Conservation (phyloP, 2,113 vertebrate species). For the Paralichthys olivaceus region DNA sequence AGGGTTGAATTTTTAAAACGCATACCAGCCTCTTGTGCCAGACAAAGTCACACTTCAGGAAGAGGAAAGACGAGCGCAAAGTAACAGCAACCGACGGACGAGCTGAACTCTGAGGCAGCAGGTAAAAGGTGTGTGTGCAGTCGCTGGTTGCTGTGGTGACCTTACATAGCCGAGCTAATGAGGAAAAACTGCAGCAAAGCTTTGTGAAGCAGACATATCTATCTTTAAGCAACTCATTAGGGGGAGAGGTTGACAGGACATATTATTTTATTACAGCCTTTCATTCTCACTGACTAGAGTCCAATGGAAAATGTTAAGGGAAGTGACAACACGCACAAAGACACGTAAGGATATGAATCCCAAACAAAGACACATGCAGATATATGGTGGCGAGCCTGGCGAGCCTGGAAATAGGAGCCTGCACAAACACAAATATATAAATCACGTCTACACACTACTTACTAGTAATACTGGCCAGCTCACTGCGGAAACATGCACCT, state of each 20-base stretch:
- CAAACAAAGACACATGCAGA: background rate
- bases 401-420: conserved; percentile 10
- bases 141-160: conserved; percentile 1
- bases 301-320: background rate
- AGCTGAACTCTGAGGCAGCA: background rate
- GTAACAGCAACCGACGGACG: background rate
- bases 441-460: conserved; percentile 52
- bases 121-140: background rate
- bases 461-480: conserved; percentile 58
- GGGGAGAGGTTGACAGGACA: background rate
- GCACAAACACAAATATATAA: background rate
- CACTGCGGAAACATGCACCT: conserved; percentile 33
- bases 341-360: background rate
- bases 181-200: conserved; percentile 14
- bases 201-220: background rate
- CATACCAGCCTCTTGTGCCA: too few species aligned
- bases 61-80: background rate
- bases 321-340: background rate
- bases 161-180: background rate
- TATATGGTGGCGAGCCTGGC: conserved; percentile 23
- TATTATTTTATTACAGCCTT: background rate
- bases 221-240: background rate
- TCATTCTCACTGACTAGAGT: background rate
- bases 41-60: background rate
- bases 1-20: background rate